Base-by-base conservation (phyloP, 2,113 vertebrate genomes). In the Benthochromis sp. region DNA sequence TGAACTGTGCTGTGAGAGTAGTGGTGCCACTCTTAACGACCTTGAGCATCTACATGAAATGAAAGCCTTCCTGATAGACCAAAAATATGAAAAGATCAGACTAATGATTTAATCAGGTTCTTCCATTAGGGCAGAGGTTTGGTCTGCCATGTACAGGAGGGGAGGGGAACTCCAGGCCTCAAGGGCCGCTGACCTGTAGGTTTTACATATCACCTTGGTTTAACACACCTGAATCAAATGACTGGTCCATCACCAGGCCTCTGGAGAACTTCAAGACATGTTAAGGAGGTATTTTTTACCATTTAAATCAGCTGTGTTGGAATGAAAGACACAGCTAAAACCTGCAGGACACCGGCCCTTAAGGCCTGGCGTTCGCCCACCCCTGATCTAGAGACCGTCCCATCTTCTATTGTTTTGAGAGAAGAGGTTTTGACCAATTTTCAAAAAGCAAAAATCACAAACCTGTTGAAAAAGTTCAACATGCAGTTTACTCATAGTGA, bases 241-340 rank as follows among this genome's bases (percentile, higher is more conserved):
- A 61, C 0, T 0, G 14, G 27, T 61, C 0, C 27, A 31, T 61
- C 14, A 59, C 55, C 55, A 59, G 55, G 0, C 55, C 55, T 59
- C 57, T 61, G 57, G 0, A 4, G 57, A 61, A 61, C 27, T 61
- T 61, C 29, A 61, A 1, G 57, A 3, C 57, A 6, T 61, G 57
- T 1, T 61, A 17, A 61, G 29, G 57, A 61, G 0, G 27, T 61
- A 17, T 17, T 59, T 61, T 31, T 61, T 31, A 8, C 57, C 8
- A 19, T 61, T 61, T 61, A 61, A 61, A 10, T 61, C 57, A 61
- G 57, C 27, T 61, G 2, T 61, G 57, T 61, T 61, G 57, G 5
- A 57, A 59, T 59, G 0, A 57, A 27, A 0, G 54, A 31, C 27
- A 61, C 57, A 6, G 0, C 27, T 31, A 31, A 61, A 61, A 9